These are phyloP conservation scores for Abrostola triplasia DNA, from an alignment of 2,888 invertebrate genomes.

Conservation along the genomic window DNA sequence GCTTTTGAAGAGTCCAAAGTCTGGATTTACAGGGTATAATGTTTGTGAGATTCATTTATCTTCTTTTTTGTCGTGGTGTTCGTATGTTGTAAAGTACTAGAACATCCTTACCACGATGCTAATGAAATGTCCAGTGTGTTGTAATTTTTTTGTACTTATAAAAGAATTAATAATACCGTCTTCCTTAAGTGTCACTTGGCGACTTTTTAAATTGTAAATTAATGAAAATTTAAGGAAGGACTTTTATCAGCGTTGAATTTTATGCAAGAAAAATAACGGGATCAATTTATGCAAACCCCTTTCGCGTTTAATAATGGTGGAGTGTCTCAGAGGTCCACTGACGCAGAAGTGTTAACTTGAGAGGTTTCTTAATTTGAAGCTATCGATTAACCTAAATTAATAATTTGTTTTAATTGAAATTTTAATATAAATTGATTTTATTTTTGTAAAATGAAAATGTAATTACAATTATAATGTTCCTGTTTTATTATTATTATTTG, in stretches of 20 bases:
- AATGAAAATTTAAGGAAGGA: neutral
- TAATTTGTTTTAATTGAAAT: slow-evolving; percentile 2
- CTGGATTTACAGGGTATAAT: too few species aligned
- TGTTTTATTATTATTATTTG: too few species aligned
- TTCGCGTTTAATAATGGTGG: neutral
- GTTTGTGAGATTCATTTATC: too few species aligned
- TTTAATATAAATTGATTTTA: neutral
- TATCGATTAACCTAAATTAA: neutral
- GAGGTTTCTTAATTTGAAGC: slow-evolving; percentile 3
- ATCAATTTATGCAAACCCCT: slow-evolving; percentile 7
- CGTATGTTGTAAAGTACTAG: too few species aligned
- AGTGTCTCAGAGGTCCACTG: slow-evolving; percentile 7
- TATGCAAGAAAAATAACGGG: slow-evolving; percentile 1
- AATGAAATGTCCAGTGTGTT: neutral
- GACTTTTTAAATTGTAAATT: neutral
- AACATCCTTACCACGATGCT: neutral
- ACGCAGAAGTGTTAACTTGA: neutral
- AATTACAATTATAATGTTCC: too few species aligned
- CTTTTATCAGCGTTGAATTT: neutral
- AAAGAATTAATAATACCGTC: neutral
- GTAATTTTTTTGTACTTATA: neutral
- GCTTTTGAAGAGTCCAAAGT: slow-evolving; percentile 61
- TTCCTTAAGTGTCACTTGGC: neutral
- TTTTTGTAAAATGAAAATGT: too few species aligned
- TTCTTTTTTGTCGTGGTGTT: too few species aligned